Base-by-base conservation (phyloP, 1,140 invertebrate genomes). In the Euglossa dilemma region DNA sequence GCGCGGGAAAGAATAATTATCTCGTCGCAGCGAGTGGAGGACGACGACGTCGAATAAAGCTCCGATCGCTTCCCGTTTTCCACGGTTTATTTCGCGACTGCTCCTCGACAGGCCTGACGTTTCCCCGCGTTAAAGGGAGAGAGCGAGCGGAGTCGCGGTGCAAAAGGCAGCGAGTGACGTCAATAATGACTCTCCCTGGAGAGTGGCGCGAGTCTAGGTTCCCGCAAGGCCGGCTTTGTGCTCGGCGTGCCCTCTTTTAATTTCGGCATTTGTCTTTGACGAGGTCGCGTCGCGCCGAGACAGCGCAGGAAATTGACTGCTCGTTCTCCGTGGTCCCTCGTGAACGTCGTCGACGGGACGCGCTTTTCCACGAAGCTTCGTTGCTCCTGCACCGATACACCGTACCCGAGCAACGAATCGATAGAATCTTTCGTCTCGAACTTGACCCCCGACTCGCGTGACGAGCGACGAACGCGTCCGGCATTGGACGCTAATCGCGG, bases 241-340 rank as follows among this genome's bases (percentile, higher is more conserved):
- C 54, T 5, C 28, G 52, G 18, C 23, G n/a, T 16, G 36, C 72
- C 82, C 69, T 67, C 83, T 85, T 85, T 89, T 88, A 83, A 88
- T 89, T 88, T 85, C 78, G 73, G 72, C 79, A 87, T 87, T 88
- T 77, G 85, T 89, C 88, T 89, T 88, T 83, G 83, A 89, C 85
- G 69, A 85, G 70, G 47, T 57, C 36, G 61, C 63, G 81, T 56
- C 73, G 77, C 11, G 72, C 50, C 54, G 81, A 64, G 67, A 64
- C 56, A 47, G 50, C 73, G 69, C 59, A 89, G 77, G 80, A 87
- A 87, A 87, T 87, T 80, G 84, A 80, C 72, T 83, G 73, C 77
- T 85, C 83, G 52, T 59, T 52, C 36, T 25, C 56, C 16, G 69
- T 25, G 69, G 28, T 66, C 12, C 36, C 8, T 28, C 36, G 11